Conservation (phyloP, 2,888 invertebrate species). For the Lasioglossum villosulum region DNA sequence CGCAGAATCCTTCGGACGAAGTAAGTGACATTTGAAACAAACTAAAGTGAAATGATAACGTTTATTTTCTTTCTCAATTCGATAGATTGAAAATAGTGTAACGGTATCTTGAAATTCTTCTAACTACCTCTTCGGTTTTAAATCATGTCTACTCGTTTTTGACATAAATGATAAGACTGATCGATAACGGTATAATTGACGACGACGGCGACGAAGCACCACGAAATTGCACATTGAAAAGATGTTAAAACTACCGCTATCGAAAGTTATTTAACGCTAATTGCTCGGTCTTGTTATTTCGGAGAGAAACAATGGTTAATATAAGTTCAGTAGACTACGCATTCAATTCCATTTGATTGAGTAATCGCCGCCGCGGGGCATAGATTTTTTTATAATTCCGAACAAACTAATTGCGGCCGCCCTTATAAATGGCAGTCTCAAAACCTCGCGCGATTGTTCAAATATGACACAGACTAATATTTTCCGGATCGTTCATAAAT, state of each 20-base stretch:
- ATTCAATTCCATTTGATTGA: conserved; percentile 48
- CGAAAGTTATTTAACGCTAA: conserved; percentile 54
- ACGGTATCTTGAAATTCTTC: too few relatives aligned
- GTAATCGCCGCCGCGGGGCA: conserved; percentile 38
- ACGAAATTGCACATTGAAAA: conserved; percentile 19
- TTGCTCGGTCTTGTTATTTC: conserved; percentile 40
- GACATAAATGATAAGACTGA: not conserved
- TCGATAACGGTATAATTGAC: conserved; percentile 3
- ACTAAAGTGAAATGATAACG: too few relatives aligned
- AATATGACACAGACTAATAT: conserved; percentile 11
- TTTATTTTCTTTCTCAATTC: too few relatives aligned
- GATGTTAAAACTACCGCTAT: conserved; percentile 21
- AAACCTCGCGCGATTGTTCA: conserved; percentile 37
- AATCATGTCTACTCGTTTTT: too few relatives aligned
- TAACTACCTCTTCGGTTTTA: too few relatives aligned
- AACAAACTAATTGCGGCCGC: conserved; percentile 5
- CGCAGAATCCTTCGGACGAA: too few relatives aligned
- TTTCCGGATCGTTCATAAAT: conserved; percentile 18
- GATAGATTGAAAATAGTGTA: too few relatives aligned
- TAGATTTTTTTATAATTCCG: conserved; percentile 38
- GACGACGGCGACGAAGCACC: not conserved
- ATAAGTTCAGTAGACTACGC: conserved; percentile 46
- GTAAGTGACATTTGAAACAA: too few relatives aligned
- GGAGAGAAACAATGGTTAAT: conserved; percentile 47
- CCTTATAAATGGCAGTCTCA: conserved; percentile 32